Conservation (phyloP, 2,888 invertebrate genomes). For the Trichogramma dendrolimi region DNA sequence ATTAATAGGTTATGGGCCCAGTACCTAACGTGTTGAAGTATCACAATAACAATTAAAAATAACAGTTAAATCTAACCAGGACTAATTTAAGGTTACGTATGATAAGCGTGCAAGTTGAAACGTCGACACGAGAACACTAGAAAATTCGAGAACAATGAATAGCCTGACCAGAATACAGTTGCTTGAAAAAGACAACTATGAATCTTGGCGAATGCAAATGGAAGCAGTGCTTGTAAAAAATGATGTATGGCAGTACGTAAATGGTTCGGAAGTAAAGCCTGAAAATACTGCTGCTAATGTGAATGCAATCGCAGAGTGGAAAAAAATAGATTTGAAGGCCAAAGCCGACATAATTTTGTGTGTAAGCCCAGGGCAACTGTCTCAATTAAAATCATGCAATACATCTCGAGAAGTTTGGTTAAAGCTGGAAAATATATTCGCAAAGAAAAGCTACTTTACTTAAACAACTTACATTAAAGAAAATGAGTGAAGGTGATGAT, state of each 20-base stretch:
- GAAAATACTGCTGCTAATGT: background rate
- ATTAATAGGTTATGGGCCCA: constrained; percentile 2
- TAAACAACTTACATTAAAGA: constrained; percentile 5
- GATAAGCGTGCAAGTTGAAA: background rate
- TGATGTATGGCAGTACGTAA: constrained; percentile 8
- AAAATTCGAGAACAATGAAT: background rate
- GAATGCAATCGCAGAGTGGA: constrained; percentile 1
- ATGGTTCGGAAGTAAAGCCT: background rate
- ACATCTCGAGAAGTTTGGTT: constrained; percentile 13
- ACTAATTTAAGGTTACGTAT: background rate
- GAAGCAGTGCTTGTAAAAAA: constrained; percentile 7
- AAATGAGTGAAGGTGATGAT: constrained; percentile 14
- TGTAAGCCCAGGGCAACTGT: constrained; percentile 3
- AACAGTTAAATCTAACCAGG: background rate
- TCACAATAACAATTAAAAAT: background rate
- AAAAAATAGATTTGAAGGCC: constrained; percentile 6
- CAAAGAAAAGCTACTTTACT: constrained; percentile 9
- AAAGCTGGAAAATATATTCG: constrained; percentile 8
- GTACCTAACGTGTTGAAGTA: background rate
- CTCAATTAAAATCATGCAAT: constrained; percentile 2
- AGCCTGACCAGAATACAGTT: background rate
- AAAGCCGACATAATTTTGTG: constrained; percentile 6
- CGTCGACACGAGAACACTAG: background rate
- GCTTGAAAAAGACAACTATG: constrained; percentile 9
- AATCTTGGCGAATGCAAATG: constrained; percentile 8